A percentile compares a stretch with the other conserved stretches of the same genome.
Evolutionary conservation across 2,888 invertebrate genomes (phyloP).

Genomic region (Trichopoda pennipes): DNA sequence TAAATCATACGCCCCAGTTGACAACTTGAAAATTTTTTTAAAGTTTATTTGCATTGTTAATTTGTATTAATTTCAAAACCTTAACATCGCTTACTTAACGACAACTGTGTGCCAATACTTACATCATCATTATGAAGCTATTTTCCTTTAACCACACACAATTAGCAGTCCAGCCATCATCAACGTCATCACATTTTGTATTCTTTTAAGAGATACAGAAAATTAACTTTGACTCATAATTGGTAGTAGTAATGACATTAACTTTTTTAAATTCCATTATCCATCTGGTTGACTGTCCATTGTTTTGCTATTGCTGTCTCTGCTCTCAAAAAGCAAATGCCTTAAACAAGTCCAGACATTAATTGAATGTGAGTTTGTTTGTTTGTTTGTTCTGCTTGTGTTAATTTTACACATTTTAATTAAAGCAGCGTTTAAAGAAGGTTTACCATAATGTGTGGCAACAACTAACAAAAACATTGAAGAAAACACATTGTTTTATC

Average conservation of each 20-base stretch:
- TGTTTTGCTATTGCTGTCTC: slow-evolving; percentile 2
- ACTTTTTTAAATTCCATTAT: slow-evolving; percentile 20
- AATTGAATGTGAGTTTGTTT: background rate
- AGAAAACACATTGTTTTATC: background rate
- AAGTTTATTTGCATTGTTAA: background rate
- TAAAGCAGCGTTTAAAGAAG: slow-evolving; percentile 24
- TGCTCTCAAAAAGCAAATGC: background rate
- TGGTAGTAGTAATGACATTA: slow-evolving; percentile 62
- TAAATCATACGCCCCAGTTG: background rate
- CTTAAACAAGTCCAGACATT: slow-evolving; percentile 24
- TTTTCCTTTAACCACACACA: slow-evolving; percentile 28
- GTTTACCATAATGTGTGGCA: slow-evolving; percentile 21
- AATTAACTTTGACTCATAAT: slow-evolving; percentile 66
- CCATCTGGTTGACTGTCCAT: slow-evolving; percentile 7
- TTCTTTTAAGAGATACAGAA: slow-evolving; percentile 56
- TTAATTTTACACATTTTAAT: slow-evolving; percentile 14
- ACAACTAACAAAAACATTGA: slow-evolving; percentile 23
- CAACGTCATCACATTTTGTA: slow-evolving; percentile 36
- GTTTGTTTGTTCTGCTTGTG: slow-evolving; percentile 2
- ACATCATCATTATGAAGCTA: slow-evolving; percentile 2
- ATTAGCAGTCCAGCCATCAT: slow-evolving; percentile 16
- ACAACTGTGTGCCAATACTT: slow-evolving; percentile 27
- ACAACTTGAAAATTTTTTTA: background rate
- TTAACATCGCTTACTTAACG: slow-evolving; percentile 1
- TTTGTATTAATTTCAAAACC: slow-evolving; percentile 10